A percentile compares a stretch with the other conserved stretches of the same genome.
phyloP scores from a whole-genome alignment of 2,113 vertebrate genomes.

The Clinocottus analis region DNA sequence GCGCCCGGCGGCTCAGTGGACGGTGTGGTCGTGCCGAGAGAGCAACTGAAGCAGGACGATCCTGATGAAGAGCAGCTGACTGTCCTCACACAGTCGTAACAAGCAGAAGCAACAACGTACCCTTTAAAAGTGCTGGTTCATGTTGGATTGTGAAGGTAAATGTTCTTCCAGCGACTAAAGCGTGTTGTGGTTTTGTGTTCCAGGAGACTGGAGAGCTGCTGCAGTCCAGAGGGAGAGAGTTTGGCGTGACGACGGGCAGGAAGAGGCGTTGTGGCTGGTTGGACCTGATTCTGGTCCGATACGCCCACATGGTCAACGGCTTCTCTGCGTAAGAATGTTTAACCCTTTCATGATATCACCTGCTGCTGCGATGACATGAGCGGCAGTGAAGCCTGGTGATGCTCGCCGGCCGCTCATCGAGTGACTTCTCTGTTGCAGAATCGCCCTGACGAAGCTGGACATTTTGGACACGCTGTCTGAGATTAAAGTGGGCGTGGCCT shows the following conservation, averaged over 20 bases:
- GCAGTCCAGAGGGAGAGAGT: constrained; percentile 82
- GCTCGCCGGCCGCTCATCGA: not conserved
- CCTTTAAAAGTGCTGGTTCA: not conserved
- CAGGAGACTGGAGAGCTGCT: constrained; percentile 84
- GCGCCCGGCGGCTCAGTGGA: not conserved
- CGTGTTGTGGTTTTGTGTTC: not conserved
- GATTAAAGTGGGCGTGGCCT: constrained; percentile 85
- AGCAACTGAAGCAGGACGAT: not conserved
- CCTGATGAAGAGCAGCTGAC: constrained; percentile 2
- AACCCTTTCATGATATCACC: not conserved
- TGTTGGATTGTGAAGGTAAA: not conserved
- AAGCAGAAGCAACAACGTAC: not conserved
- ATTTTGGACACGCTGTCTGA: constrained; percentile 84
- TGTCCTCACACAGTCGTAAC: not conserved
- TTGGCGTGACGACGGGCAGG: constrained; percentile 88
- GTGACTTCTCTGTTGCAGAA: constrained; percentile 67
- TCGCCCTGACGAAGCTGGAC: constrained; percentile 86
- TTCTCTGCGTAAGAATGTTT: constrained; percentile 83
- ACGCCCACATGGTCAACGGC: constrained; percentile 88
- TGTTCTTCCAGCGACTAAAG: not conserved
- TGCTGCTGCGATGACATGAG: not conserved
- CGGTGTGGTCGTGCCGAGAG: not conserved
- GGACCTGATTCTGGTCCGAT: constrained; percentile 86
- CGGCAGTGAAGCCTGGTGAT: not conserved
- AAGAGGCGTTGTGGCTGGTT: constrained; percentile 91